Evolutionary conservation across 2,888 invertebrate species (phyloP).

Genomic region (Hirtodrosophila trivittata): DNA sequence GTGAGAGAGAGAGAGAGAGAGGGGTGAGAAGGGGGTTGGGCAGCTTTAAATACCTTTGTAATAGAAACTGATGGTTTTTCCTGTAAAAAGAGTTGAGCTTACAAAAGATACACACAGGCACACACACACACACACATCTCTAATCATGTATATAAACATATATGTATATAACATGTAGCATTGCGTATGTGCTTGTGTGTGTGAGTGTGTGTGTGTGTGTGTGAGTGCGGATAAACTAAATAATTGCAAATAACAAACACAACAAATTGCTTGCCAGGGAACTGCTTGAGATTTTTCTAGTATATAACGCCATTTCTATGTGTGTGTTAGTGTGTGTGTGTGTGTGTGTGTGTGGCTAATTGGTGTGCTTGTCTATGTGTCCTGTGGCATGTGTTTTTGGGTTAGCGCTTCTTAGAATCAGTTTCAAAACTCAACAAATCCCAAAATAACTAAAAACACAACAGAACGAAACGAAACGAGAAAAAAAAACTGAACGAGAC

Average conservation of each 20-base stretch:
- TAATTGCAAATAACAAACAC: slow-evolving; percentile 35
- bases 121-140: too few species aligned
- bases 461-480: slow-evolving; percentile 8
- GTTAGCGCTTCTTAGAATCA: slow-evolving; percentile 25
- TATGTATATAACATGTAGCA: slow-evolving; percentile 13
- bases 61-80: slow-evolving; percentile 81
- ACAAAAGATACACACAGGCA: slow-evolving; percentile 68
- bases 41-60: slow-evolving; percentile 81
- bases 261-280: slow-evolving; percentile 42
- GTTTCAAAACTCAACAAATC: slow-evolving; percentile 25
- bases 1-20: background rate
- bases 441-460: slow-evolving; percentile 21
- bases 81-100: slow-evolving; percentile 80
- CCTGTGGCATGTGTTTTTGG: slow-evolving; percentile 2
- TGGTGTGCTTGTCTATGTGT: slow-evolving; percentile 37
- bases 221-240: slow-evolving; percentile 21
- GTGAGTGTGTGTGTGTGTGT: slow-evolving; percentile 11
- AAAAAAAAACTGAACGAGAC: slow-evolving; percentile 11
- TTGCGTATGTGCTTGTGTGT: slow-evolving; percentile 19
- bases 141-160: slow-evolving; percentile 28
- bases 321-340: slow-evolving; percentile 13
- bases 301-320: background rate
- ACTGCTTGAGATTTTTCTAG: slow-evolving; percentile 33
- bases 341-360: slow-evolving; percentile 42
- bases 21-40: slow-evolving; percentile 34